Evolutionary conservation across 2,113 vertebrate species (phyloP).

Genomic region (Megatriorchis doriae): DNA sequence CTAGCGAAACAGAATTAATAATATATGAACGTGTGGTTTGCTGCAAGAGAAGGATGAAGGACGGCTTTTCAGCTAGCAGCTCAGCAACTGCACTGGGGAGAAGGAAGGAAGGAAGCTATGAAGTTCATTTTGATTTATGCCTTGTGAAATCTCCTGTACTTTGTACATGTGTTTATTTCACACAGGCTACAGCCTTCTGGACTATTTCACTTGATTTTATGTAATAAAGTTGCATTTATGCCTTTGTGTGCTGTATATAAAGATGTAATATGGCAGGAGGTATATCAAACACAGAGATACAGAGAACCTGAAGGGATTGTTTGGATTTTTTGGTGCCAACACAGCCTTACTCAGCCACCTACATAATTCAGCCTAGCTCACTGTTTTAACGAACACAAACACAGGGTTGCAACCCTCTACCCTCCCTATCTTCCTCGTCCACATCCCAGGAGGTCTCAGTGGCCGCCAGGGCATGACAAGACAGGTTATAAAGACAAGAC

Average conservation of each 20-base stretch:
- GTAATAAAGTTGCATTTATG: conserved; percentile 8
- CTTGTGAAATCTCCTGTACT: neutral
- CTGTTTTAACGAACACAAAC: neutral
- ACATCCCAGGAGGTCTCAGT: neutral
- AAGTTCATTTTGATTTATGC: conserved; percentile 7
- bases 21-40: neutral
- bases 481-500: neutral
- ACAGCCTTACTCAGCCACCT: neutral
- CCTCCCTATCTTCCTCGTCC: neutral
- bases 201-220: conserved; percentile 23
- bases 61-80: conserved; percentile 23
- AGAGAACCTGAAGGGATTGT: neutral
- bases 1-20: conserved; percentile 10
- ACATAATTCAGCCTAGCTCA: neutral
- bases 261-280: neutral
- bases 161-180: neutral
- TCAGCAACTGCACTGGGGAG: neutral
- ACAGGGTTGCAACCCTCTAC: neutral
- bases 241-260: neutral
- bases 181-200: neutral
- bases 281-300: neutral
- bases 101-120: neutral
- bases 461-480: neutral
- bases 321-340: neutral
- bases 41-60: conserved; percentile 12